Percentiles rank a stretch among this genome's conserved stretches.
phyloP scores from a whole-genome alignment of 2,113 vertebrate genomes.

The Lamprologus callipterus region DNA sequence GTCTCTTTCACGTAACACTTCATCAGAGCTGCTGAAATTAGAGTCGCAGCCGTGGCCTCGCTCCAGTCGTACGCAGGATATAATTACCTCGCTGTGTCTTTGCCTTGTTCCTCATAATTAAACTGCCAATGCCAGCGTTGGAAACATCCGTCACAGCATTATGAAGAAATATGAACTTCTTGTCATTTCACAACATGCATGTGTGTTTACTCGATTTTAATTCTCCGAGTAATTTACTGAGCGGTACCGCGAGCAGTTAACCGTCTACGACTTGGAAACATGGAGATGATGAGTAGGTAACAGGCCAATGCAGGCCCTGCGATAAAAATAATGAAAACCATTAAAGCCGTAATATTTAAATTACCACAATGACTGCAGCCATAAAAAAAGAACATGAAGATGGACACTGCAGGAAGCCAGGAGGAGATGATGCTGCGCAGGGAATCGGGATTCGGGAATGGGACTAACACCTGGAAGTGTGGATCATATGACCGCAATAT shows the following conservation, averaged over 20 bases:
- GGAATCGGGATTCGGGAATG: not conserved
- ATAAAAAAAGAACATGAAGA: not conserved
- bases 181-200: not conserved
- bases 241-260: not conserved
- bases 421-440: not conserved
- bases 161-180: slow-evolving; percentile 8
- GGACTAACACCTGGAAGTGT: not conserved
- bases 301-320: not conserved
- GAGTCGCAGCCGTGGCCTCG: not conserved
- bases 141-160: not conserved
- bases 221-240: not conserved
- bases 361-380: not conserved
- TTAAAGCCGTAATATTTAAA: not conserved
- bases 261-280: not conserved
- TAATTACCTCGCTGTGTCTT: slow-evolving; percentile 18
- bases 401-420: not conserved
- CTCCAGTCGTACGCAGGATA: not conserved
- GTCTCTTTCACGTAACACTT: slow-evolving; percentile 30
- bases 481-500: not conserved
- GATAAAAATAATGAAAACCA: not conserved
- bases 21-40: slow-evolving; percentile 32
- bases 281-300: not conserved
- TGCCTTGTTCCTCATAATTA: slow-evolving; percentile 41
- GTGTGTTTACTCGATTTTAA: not conserved
- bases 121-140: slow-evolving; percentile 8